A percentile compares a stretch with the other conserved stretches of the same genome.
Evolutionary conservation across 1,140 invertebrate genomes (phyloP).

Genomic region (Papilio aristodemus): DNA sequence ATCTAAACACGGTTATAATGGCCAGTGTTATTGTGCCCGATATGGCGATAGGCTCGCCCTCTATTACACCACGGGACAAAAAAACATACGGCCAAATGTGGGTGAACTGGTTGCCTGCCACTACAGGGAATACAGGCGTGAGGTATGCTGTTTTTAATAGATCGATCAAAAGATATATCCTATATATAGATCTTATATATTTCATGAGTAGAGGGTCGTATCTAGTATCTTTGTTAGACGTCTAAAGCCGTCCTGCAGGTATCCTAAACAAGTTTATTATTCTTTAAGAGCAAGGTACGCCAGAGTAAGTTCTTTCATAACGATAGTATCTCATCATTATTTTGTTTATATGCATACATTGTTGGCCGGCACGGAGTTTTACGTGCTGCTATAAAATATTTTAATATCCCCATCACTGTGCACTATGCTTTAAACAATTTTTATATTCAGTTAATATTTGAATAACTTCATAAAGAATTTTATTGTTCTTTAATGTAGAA

Average conservation of each 20-base stretch:
- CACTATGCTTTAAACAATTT: conserved; percentile 40
- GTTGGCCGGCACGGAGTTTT: conserved; percentile 8
- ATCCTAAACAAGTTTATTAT: conserved; percentile 20
- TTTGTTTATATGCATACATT: conserved; percentile 32
- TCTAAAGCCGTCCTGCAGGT: background rate
- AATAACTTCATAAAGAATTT: conserved; percentile 12
- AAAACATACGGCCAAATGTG: too few species aligned
- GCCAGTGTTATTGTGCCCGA: too few species aligned
- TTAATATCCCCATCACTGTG: conserved; percentile 48
- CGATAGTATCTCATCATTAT: conserved; percentile 35
- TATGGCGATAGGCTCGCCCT: too few species aligned
- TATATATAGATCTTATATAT: too few species aligned
- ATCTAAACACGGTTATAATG: too few species aligned
- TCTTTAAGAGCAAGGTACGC: conserved; percentile 31
- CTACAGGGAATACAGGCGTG: too few species aligned
- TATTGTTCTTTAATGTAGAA: background rate
- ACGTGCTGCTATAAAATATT: conserved; percentile 46
- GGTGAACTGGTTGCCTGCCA: too few species aligned
- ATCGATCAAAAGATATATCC: too few species aligned
- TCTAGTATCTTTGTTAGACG: too few species aligned
- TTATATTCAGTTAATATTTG: conserved; percentile 12
- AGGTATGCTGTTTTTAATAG: too few species aligned
- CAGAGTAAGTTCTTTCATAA: conserved; percentile 36
- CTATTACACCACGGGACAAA: too few species aligned
- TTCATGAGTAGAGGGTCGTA: too few species aligned